Evolutionary conservation across 2,797 vertebrate species (phyloP), one percentile per base, ranked within the genome.

Genomic region (Enteromius argenteus): DNA sequence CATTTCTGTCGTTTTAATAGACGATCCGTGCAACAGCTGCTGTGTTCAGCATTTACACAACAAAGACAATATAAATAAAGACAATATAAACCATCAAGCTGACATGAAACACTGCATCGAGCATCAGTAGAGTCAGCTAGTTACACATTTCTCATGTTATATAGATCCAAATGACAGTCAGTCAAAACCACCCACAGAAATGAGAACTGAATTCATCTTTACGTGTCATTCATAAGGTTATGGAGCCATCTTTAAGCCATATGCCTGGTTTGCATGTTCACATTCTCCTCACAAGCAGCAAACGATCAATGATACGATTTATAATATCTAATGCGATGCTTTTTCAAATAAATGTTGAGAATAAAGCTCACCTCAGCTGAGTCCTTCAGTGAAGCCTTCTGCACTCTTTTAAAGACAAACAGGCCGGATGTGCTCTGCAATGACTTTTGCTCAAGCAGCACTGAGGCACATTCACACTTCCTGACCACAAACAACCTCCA

Each of bases 391-490:
- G 46, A 83, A 69, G 37, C 53, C 75, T 21, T 51, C 87, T 80
- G 10, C 60, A 42, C 81, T 56, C 37, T 42, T 78, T 56, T 80
- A 37, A 1, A 27, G 81, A 3, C 27, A 46, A 68, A 81, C 86
- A 74, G 37, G 78, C 79, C 90, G 90, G 86, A 87, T 88, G 84
- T 92, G 84, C 87, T 88, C 73, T 85, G 88, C 90, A 91, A 87
- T 71, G 56, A 76, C 85, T 85, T 90, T 85, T 58, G 78, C 80
- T 83, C 56, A 91, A 91, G 90, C 86, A 88, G 88, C 86, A 89
- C 79, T 90, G 85, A 90, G 74, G 81, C 86, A 87, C 14, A 80
- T 76, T 81, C 91, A 51, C 83, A 93, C 93, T 95, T 95, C 95
- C 94, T 94, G 94, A 91, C 91, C 88, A 85, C 90, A 93, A 90